Conservation (phyloP, 2,888 invertebrate genomes). For the Brassicogethes aeneus region DNA sequence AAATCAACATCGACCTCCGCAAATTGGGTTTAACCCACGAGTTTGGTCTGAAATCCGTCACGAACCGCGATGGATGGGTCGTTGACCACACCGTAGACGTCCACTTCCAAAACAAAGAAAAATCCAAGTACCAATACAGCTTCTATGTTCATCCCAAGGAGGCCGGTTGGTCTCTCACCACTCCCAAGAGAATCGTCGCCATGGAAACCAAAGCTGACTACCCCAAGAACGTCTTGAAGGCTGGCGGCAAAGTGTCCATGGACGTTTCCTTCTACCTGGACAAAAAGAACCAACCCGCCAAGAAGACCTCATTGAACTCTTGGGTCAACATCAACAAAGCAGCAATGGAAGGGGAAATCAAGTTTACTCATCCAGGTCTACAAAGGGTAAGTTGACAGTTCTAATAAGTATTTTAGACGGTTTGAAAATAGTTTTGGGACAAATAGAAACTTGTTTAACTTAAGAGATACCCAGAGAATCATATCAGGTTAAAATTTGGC, state of each 20-base stretch:
- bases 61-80: constrained; percentile 49
- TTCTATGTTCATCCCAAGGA: constrained; percentile 54
- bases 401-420: not conserved
- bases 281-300: constrained; percentile 60
- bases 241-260: constrained; percentile 50
- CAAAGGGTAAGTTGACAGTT: constrained; percentile 35
- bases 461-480: no score
- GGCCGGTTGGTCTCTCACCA: constrained; percentile 54
- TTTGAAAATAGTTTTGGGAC: no score
- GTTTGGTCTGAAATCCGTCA: constrained; percentile 60
- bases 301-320: constrained; percentile 53
- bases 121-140: constrained; percentile 63
- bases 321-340: constrained; percentile 42
- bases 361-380: constrained; percentile 59
- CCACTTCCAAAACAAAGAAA: constrained; percentile 60
- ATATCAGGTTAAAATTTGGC: no score
- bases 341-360: constrained; percentile 47
- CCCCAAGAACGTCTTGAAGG: constrained; percentile 23
- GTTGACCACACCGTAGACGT: constrained; percentile 61
- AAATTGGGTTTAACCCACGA: constrained; percentile 67
- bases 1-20: constrained; percentile 60
- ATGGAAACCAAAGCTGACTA: constrained; percentile 43
- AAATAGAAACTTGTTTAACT: no score
- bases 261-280: constrained; percentile 60
- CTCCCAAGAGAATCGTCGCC: constrained; percentile 60